A percentile compares a stretch with the other conserved stretches of the same genome.
phyloP scores from a whole-genome alignment of 1,140 invertebrate species.

The Achroia grisella region DNA sequence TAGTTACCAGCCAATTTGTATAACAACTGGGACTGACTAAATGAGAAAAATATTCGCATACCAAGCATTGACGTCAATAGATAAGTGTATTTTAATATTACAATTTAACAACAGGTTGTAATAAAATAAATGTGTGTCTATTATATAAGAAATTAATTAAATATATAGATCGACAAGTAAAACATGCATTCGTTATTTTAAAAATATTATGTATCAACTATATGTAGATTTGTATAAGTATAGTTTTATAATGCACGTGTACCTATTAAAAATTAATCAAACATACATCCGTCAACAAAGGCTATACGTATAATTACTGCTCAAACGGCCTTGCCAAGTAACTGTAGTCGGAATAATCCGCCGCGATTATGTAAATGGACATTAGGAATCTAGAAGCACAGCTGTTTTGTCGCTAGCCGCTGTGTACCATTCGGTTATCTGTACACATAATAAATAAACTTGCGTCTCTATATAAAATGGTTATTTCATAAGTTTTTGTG shows the following conservation, averaged over 20 bases:
- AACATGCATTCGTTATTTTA: conserved; percentile 10
- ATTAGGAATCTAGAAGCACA: conserved; percentile 3
- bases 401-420: conserved; percentile 5
- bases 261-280: neutral
- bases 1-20: neutral
- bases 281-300: neutral
- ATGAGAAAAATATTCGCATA: conserved; percentile 2
- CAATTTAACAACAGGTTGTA: too few species aligned
- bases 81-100: neutral
- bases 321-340: conserved; percentile 41
- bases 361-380: conserved; percentile 32
- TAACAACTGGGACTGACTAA: neutral
- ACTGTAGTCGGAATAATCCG: conserved; percentile 43
- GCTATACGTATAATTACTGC: neutral
- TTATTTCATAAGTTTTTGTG: too few species aligned
- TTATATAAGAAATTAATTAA: too few species aligned
- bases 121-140: too few species aligned
- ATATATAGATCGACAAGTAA: conserved; percentile 5
- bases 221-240: too few species aligned
- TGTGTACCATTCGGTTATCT: neutral
- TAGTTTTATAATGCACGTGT: too few species aligned
- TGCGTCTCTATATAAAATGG: too few species aligned
- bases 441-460: too few species aligned
- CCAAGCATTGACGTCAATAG: conserved; percentile 1
- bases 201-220: too few species aligned